A percentile compares a stretch with the other conserved stretches of the same genome.
phyloP scores from a whole-genome alignment of 2,113 vertebrate genomes.

The Pundamilia nyererei region DNA sequence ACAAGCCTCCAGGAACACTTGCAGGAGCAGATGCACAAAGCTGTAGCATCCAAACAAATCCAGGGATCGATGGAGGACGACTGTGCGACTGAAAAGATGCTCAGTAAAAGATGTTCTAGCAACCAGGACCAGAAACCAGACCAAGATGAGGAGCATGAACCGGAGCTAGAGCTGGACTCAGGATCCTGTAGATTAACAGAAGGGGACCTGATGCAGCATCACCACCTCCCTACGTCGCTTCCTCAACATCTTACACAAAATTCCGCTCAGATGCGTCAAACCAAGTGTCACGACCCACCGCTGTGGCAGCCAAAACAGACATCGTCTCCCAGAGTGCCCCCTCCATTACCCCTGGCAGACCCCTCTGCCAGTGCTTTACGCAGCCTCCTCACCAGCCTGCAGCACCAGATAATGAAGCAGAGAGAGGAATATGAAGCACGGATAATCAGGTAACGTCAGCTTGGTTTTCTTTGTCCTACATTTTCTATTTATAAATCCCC shows the following conservation, averaged over 20 bases:
- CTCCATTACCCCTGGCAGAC: slow-evolving; percentile 56
- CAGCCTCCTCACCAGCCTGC: slow-evolving; percentile 62
- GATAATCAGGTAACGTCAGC: slow-evolving; percentile 64
- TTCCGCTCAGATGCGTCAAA: background rate
- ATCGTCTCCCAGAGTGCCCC: slow-evolving; percentile 41
- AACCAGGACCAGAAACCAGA: slow-evolving; percentile 30
- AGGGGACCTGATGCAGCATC: background rate
- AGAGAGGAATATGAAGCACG: slow-evolving; percentile 67
- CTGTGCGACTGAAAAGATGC: slow-evolving; percentile 1
- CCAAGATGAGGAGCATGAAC: background rate
- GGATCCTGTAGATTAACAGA: background rate
- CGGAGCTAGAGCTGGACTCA: slow-evolving; percentile 34
- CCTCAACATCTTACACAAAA: background rate
- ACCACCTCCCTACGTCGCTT: background rate
- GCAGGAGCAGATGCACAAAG: background rate
- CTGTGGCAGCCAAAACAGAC: slow-evolving; percentile 6
- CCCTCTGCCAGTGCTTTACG: slow-evolving; percentile 65
- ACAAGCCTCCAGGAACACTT: slow-evolving; percentile 14
- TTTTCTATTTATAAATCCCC: background rate
- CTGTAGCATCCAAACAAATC: background rate
- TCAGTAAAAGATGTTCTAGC: slow-evolving; percentile 10
- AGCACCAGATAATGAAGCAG: slow-evolving; percentile 69
- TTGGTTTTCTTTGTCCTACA: background rate
- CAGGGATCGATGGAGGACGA: slow-evolving; percentile 1
- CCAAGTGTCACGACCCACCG: background rate